phyloP scores from a whole-genome alignment of 2,888 invertebrate genomes.

The Sphaerophoria taeniata region DNA sequence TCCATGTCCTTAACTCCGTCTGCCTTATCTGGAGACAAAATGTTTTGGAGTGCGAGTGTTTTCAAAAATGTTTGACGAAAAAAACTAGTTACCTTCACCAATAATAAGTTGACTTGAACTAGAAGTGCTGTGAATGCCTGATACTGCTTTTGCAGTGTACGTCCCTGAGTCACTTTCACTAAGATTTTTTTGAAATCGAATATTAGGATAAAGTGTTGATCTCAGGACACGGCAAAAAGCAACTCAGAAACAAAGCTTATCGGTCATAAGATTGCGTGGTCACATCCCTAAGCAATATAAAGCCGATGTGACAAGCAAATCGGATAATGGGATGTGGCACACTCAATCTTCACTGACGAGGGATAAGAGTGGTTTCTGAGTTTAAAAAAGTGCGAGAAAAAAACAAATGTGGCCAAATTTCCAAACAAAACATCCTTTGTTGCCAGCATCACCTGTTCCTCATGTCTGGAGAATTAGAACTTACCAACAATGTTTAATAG shows the following conservation, averaged over 20 bases:
- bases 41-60: not conserved
- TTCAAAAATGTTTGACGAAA: not conserved
- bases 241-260: too few relatives aligned
- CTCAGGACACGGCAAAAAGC: too few relatives aligned
- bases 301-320: too few relatives aligned
- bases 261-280: too few relatives aligned
- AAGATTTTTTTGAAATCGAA: not conserved
- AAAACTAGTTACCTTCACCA: conserved; percentile 87
- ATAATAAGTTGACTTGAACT: conserved; percentile 95
- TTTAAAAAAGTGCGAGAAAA: not conserved
- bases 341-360: too few relatives aligned
- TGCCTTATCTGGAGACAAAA: conserved; percentile 83
- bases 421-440: not conserved
- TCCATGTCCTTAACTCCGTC: conserved; percentile 88
- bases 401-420: not conserved
- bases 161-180: conserved; percentile 92
- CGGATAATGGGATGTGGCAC: too few relatives aligned
- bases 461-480: conserved; percentile 4
- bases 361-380: too few relatives aligned
- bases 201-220: too few relatives aligned
- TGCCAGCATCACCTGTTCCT: not conserved
- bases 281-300: too few relatives aligned
- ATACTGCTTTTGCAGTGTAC: conserved; percentile 94
- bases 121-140: conserved; percentile 90
- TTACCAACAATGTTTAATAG: conserved; percentile 87